Evolutionary conservation across 2,797 vertebrate genomes (phyloP), one percentile per base, ranked within the genome.

Genomic region (Furcifer pardalis): DNA sequence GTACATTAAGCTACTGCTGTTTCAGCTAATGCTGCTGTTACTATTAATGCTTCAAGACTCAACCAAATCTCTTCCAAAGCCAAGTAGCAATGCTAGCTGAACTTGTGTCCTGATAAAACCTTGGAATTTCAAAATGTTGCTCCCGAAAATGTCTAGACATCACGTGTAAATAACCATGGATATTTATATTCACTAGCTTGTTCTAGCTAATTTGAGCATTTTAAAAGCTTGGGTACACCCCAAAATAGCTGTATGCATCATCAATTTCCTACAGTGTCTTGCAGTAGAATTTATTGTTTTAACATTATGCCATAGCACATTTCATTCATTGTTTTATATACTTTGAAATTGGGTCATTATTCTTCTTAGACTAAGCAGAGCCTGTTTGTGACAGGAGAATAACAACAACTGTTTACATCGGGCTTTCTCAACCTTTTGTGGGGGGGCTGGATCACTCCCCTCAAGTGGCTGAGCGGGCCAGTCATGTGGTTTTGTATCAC

Each of bases 271-370:
- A 90, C 92, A 88, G 92, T 91, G 86, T 85, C 81, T 82, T 88
- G 74, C 81, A 87, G 92, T 90, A 91, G 88, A 93, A 93, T 90
- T 91, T 78, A 65, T 2, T 81, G 76, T 85, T 90, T 92, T 83
- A 91, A 89, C 88, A 84, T 59, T 25, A 77, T 69, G 30, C 56
- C 30, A 40, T 73, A 92, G 88, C 69, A 79, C 90, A 85, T 82
- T 90, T 89, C 78, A 86, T 90, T 92, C 89, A 87, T 42, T 82
- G 83, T 89, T 91, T 90, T 93, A 90, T 89, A 92, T 92, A 89
- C 90, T 90, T 87, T 86, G 81, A 93, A 92, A 91, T 88, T 89
- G 85, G 87, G 88, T 89, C 89, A 91, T 76, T 21, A 21, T 77
- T 89, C 90, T 85, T 91, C 1, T 75, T 21, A 35, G 40, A 73